These are phyloP conservation scores for Hydriomena furcata DNA, from an alignment of 2,888 invertebrate species.

Conservation along the genomic window DNA sequence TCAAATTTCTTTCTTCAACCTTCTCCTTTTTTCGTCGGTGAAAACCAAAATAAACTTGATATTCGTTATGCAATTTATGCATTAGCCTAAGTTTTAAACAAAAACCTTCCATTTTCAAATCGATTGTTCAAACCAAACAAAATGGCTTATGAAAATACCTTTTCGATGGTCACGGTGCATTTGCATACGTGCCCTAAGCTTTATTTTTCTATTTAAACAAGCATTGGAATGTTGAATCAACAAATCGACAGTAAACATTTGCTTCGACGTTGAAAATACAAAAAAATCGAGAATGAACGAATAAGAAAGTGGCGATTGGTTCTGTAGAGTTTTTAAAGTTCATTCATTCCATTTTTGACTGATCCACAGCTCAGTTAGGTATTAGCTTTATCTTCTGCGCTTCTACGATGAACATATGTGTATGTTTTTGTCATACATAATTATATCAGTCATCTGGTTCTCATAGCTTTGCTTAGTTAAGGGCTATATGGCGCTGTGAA, in stretches of 20 bases:
- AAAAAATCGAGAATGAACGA: conserved; percentile 19
- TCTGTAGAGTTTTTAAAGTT: conserved; percentile 27
- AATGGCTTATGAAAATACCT: conserved; percentile 9
- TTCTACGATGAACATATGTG: too few species aligned
- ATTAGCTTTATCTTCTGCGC: too few species aligned
- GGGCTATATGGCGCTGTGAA: too few species aligned
- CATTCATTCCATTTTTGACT: too few species aligned
- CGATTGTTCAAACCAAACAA: conserved; percentile 9
- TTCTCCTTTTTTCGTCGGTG: too few species aligned
- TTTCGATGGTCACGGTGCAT: conserved; percentile 18
- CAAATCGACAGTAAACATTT: conserved; percentile 62
- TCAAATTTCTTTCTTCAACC: too few species aligned
- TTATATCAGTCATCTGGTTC: too few species aligned
- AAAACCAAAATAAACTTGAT: too few species aligned
- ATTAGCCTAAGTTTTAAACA: not conserved
- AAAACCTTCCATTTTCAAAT: conserved; percentile 11
- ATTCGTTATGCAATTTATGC: too few species aligned
- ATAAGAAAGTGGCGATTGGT: conserved; percentile 14
- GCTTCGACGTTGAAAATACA: conserved; percentile 34
- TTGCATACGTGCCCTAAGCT: conserved; percentile 39
- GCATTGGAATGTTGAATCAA: conserved; percentile 51
- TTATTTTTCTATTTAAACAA: conserved; percentile 43
- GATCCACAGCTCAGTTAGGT: too few species aligned
- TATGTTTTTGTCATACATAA: too few species aligned
- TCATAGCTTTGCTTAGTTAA: too few species aligned